These are phyloP conservation scores for Monoplex corrugatus DNA, from an alignment of 2,888 invertebrate genomes.

Conservation along the genomic window DNA sequence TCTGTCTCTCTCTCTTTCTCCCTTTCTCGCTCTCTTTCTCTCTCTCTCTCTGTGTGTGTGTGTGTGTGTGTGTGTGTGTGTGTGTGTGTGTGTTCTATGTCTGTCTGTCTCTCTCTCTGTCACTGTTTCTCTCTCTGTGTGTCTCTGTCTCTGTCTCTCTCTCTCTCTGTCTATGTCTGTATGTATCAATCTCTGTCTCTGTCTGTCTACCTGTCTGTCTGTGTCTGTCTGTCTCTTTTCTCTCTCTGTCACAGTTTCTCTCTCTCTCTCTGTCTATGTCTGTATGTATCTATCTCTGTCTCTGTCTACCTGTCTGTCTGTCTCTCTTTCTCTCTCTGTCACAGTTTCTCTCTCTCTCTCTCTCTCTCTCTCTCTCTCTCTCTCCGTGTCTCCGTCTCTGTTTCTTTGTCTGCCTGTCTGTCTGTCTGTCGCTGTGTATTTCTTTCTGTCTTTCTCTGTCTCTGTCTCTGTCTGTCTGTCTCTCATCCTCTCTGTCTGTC, in stretches of 20 bases:
- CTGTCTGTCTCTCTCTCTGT: background rate
- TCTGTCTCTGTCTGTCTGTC: background rate
- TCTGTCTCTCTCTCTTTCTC: background rate
- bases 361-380: background rate
- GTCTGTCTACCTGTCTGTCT: background rate
- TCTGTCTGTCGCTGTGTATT: background rate
- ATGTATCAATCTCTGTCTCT: background rate
- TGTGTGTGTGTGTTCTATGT: background rate
- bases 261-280: background rate
- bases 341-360: background rate
- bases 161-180: background rate
- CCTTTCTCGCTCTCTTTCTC: background rate
- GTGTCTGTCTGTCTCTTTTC: background rate
- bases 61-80: background rate
- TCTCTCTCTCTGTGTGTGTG: background rate
- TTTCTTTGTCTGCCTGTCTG: background rate
- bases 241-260: background rate
- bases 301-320: background rate
- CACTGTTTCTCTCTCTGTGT: background rate
- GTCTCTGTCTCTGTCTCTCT: background rate
- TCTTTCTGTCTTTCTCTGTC: background rate
- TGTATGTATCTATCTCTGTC: background rate
- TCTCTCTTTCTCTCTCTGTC: background rate
- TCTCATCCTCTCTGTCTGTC: background rate
- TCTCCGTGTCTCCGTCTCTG: background rate